Evolutionary conservation across 1,140 invertebrate species (phyloP).

Genomic region (Dreissena rostriformis): DNA sequence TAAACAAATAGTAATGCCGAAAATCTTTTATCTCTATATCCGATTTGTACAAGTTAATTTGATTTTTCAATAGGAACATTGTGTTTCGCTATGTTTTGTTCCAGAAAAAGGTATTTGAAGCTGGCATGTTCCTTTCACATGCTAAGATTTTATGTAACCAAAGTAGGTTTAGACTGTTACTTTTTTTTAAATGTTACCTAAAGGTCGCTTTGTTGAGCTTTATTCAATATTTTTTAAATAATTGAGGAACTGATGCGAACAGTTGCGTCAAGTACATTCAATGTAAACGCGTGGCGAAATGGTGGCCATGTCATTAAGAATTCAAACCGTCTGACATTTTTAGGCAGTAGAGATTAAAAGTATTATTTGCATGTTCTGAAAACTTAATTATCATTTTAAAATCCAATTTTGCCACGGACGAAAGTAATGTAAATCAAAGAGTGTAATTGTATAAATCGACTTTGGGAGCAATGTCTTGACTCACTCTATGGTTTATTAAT

Average conservation of each 20-base stretch:
- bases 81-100: constrained; percentile 37
- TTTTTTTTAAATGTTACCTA: background rate
- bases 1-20: constrained; percentile 46
- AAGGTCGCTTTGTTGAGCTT: no score
- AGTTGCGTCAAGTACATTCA: no score
- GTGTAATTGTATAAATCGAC: background rate
- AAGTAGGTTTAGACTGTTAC: background rate
- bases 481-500: background rate
- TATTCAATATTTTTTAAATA: no score
- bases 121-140: constrained; percentile 5
- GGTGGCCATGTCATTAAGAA: no score
- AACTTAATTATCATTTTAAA: no score
- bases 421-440: background rate
- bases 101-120: constrained; percentile 41
- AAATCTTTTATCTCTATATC: constrained; percentile 56
- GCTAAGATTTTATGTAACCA: background rate
- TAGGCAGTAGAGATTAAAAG: no score
- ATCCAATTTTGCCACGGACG: no score
- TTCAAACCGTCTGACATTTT: no score
- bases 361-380: no score
- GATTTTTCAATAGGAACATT: constrained; percentile 44
- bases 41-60: constrained; percentile 54
- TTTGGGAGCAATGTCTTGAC: background rate
- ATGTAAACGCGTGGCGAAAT: no score
- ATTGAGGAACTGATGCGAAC: no score